Percentiles rank a stretch among this genome's conserved stretches.
phyloP scores from a whole-genome alignment of 2,797 vertebrate species.

The Chiroxiphia lanceolata region DNA sequence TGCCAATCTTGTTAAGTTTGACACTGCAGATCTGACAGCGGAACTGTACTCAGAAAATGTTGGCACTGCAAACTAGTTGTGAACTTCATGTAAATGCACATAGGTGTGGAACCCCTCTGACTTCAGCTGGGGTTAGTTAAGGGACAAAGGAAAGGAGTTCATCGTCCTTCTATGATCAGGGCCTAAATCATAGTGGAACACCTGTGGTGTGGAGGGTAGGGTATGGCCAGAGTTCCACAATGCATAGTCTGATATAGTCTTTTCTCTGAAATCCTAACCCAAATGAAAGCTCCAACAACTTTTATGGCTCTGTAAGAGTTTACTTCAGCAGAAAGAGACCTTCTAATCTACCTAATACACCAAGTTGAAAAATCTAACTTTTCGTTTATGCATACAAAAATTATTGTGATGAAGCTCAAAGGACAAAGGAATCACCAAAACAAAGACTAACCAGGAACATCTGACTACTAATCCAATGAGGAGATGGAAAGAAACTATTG shows the following conservation, averaged over 20 bases:
- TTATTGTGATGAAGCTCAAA: neutral
- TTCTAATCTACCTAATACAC: neutral
- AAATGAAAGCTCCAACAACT: neutral
- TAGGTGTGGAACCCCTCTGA: neutral
- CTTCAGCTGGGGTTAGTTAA: neutral
- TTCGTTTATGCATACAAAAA: conserved; percentile 11
- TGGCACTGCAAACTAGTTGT: neutral
- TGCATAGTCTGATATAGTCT: neutral
- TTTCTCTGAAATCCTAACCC: neutral
- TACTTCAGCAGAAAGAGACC: neutral
- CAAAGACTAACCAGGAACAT: neutral
- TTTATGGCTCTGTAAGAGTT: neutral
- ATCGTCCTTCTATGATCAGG: neutral
- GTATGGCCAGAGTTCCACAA: neutral
- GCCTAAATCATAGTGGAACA: neutral
- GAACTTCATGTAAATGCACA: neutral
- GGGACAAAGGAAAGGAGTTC: neutral
- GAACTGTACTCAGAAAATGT: neutral
- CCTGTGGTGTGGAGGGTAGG: neutral
- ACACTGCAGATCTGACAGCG: neutral
- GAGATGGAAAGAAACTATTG: neutral
- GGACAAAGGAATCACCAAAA: neutral
- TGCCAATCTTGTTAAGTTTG: neutral
- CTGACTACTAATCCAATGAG: neutral
- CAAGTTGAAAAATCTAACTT: neutral